Base-by-base conservation (phyloP, 2,888 invertebrate species). In the Hypercompe scribonia region DNA sequence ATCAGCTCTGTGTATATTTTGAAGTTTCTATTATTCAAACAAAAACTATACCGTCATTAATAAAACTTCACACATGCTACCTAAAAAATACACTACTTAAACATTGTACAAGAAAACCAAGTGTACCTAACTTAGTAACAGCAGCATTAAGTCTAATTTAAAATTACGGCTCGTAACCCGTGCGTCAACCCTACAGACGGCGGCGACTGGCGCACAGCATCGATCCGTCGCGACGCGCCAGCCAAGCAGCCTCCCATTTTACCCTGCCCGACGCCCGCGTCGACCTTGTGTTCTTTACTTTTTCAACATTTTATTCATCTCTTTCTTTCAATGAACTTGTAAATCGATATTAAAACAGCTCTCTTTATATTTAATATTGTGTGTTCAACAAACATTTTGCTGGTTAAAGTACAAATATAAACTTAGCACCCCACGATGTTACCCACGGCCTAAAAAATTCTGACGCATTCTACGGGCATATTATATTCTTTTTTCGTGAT, bases 181-280 rank as follows among this genome's bases (percentile, higher is more conserved):
- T 61, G 71, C 77, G 73, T 67, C 82, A 83, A 79, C 84, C 83
- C 80, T 79, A 74, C 33, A 74, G 77, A 54, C 78, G 72, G 81
- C 76, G 80, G 74, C 81, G 84, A 77, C 81, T 81, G 81, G 81
- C 78, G 82, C 77, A 75, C 75, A 76, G 83, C 78, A 91, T 92
- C 91, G 92, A 92, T 91, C 91, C 87, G 91, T 88, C 92, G 89
- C 87, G 87, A 79, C 84, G 81, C 77, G 71, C 78, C 68, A 71
- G 54, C 70, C 72, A 69, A 74, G 71, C 74, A 46, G 66, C 39
- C 42, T 70, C 39, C 28, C 33, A 42, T 31, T 54, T 64, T 33
- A 73, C 69, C 58, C 76, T 34, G 68, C 78, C 74, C 77, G 82
- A 77, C 83, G 86, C 81, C 84, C 82, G 80, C 84, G 81, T 81